Evolutionary conservation across 2,797 vertebrate species (phyloP).

Genomic region (Synaphobranchus kaupii): DNA sequence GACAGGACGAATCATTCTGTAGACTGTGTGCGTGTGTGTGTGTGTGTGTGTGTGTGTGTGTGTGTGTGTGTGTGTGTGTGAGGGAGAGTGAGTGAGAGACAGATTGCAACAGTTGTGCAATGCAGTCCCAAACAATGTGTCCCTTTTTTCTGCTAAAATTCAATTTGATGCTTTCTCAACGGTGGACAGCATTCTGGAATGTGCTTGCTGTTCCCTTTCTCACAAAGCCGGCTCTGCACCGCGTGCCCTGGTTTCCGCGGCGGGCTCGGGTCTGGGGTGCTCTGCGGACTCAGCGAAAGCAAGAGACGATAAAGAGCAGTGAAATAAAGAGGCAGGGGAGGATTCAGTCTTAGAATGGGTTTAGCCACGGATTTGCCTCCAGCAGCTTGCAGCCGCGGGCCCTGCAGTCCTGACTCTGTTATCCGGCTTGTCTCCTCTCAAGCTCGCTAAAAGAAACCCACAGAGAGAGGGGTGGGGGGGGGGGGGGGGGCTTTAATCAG

Average conservation of each 20-base stretch:
- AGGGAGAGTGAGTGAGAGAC: constrained; percentile 3
- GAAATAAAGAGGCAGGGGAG: constrained; percentile 43
- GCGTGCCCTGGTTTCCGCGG: constrained; percentile 24
- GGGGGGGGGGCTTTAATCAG: neutral
- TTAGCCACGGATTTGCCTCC: constrained; percentile 48
- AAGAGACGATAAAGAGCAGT: constrained; percentile 23
- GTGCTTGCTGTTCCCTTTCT: constrained; percentile 48
- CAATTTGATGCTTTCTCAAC: constrained; percentile 58
- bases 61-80: neutral
- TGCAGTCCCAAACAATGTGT: constrained; percentile 42
- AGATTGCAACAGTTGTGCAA: constrained; percentile 5
- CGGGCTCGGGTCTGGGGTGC: constrained; percentile 44
- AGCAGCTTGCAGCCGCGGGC: constrained; percentile 18
- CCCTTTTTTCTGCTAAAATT: constrained; percentile 55
- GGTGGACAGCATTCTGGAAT: constrained; percentile 54
- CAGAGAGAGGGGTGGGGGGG: neutral
- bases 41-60: neutral
- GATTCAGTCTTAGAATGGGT: constrained; percentile 52
- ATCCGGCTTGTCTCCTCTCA: constrained; percentile 36
- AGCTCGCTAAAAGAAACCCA: constrained; percentile 17
- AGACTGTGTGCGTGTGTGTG: neutral
- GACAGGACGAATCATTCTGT: neutral
- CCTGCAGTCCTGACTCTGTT: constrained; percentile 40
- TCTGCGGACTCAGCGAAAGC: constrained; percentile 38
- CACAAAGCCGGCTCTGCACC: constrained; percentile 25